Evolutionary conservation across 2,113 vertebrate species (phyloP), one percentile per base, ranked within the genome.

Genomic region (Chascanopsetta lugubris): DNA sequence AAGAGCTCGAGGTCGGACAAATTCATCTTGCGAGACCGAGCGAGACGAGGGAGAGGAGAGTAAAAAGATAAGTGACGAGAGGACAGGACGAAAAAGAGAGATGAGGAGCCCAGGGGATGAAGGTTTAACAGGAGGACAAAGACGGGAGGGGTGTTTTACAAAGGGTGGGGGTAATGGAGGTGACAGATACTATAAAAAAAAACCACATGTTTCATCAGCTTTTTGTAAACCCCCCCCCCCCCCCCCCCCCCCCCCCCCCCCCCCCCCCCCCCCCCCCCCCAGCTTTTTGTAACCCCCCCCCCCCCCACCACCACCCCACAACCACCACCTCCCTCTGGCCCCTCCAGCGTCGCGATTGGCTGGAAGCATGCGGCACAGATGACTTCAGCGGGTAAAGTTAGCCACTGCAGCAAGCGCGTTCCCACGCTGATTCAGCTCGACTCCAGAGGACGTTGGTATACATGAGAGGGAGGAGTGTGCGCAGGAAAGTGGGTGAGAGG

Each of bases 361-460:
- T 66, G 65, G 75, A 78, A 49, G 69, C 54, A 54, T 60, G 47
- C 57, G 77, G 69, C 69, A 32, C 17, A 24, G 59, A 80, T 61
- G 83, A 79, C 70, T 84, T 84, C 55, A 22, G 63, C 38, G 77
- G 61, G 49, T 60, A 54, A 83, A 85, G 79, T 83, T 67, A 72
- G 80, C 85, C 82, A 63, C 77, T 68, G 76, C 87, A 80, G 83
- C 78, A 80, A 78, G 61, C 64, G 74, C 40, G 57, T 86, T 86
- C 73, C 76, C 73, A 81, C 80, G 82, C 88, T 85, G 85, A 89
- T 75, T 87, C 85, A 89, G 85, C 84, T 51, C 49, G 25, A 73
- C 78, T 81, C 74, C 12, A 67, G 74, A 86, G 79, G 78, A 86
- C 38, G n/a, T 17, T 8, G 17, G 38, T 11, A n/a, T 72, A 76